Evolutionary conservation across 2,888 invertebrate genomes (phyloP).

Genomic region (Lordiphosa andalusiaca): DNA sequence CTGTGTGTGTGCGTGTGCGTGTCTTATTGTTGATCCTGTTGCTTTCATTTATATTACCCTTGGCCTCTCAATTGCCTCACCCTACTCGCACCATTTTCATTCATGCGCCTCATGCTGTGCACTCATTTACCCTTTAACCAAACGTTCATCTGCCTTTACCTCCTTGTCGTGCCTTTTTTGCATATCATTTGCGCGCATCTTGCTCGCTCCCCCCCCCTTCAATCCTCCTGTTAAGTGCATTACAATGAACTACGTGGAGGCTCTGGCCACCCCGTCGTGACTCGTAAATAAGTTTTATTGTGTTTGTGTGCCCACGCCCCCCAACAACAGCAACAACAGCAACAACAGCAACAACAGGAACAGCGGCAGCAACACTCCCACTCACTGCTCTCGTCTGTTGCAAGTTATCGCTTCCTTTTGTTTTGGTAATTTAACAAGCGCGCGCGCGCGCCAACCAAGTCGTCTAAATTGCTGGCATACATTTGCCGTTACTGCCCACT

Average conservation of each 20-base stretch:
- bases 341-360: slow-evolving; percentile 10
- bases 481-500: slow-evolving; percentile 56
- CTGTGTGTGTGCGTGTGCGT: slow-evolving; percentile 5
- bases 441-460: slow-evolving; percentile 63
- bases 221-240: slow-evolving; percentile 63
- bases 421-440: slow-evolving; percentile 75
- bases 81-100: slow-evolving; percentile 29
- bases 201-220: slow-evolving; percentile 16
- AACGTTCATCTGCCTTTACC: slow-evolving; percentile 47
- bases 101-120: slow-evolving; percentile 60
- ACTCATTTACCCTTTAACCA: slow-evolving; percentile 74
- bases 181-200: slow-evolving; percentile 75
- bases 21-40: slow-evolving; percentile 40
- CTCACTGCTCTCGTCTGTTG: slow-evolving; percentile 33
- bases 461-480: slow-evolving; percentile 75
- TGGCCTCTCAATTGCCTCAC: slow-evolving; percentile 24
- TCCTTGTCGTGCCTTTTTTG: slow-evolving; percentile 40
- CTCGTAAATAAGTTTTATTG: slow-evolving; percentile 78
- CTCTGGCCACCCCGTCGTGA: slow-evolving; percentile 64
- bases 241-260: slow-evolving; percentile 70
- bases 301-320: slow-evolving; percentile 45
- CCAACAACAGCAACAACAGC: slow-evolving; percentile 13
- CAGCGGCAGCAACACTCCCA: slow-evolving; percentile 8
- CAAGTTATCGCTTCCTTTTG: slow-evolving; percentile 74
- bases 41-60: slow-evolving; percentile 48